Percentiles rank a stretch among this genome's conserved stretches.
Conservation (phyloP, 2,797 vertebrate species). For the Acipenser oxyrinchus region DNA sequence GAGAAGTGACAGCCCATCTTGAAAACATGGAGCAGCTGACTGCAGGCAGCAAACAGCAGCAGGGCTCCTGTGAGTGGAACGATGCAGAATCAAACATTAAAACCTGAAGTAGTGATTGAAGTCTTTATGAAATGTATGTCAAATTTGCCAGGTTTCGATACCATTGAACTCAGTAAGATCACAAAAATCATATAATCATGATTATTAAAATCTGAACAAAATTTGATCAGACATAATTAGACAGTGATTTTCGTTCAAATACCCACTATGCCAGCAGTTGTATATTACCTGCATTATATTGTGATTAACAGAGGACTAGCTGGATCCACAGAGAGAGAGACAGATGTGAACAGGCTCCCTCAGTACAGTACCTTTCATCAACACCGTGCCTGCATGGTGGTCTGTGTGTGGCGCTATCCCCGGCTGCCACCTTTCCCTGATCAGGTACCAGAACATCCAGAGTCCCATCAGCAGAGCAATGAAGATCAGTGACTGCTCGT, state of each 20-base stretch:
- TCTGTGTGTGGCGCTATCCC: constrained; percentile 56
- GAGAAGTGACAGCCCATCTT: constrained; percentile 57
- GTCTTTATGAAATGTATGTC: not conserved
- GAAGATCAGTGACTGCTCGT: constrained; percentile 59
- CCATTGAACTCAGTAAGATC: too few relatives aligned
- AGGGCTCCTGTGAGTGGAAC: constrained; percentile 58
- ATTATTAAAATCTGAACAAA: not conserved
- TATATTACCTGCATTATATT: not conserved
- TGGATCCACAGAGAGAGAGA: not conserved
- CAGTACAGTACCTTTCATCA: constrained; percentile 58
- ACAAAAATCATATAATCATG: not conserved
- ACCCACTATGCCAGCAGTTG: not conserved
- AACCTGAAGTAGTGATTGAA: not conserved
- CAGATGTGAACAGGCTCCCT: not conserved
- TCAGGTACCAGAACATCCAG: constrained; percentile 71
- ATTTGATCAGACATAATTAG: not conserved
- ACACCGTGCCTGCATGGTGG: constrained; percentile 65
- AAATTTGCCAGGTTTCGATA: too few relatives aligned
- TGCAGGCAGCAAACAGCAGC: constrained; percentile 66
- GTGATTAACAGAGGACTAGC: not conserved
- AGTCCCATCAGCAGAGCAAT: constrained; percentile 58
- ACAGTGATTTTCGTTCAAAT: not conserved
- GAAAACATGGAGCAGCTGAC: constrained; percentile 64
- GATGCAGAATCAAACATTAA: not conserved
- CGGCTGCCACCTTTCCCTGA: constrained; percentile 49